These are phyloP conservation scores for Hemaris fuciformis DNA, from an alignment of 2,888 invertebrate genomes.

Conservation along the genomic window DNA sequence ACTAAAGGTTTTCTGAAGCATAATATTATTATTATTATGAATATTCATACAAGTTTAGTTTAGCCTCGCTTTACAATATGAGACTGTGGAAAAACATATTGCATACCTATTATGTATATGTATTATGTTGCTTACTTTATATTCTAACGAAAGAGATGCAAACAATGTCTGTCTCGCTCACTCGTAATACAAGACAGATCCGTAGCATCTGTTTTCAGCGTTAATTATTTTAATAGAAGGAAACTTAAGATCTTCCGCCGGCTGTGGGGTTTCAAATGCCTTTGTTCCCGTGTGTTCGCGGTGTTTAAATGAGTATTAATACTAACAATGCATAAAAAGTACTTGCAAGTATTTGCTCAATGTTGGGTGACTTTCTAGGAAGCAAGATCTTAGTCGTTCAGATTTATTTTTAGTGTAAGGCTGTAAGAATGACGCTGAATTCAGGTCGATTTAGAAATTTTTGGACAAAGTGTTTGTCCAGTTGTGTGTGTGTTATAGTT, in stretches of 20 bases:
- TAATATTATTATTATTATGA: no score
- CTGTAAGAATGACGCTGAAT: no score
- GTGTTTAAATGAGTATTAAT: neutral
- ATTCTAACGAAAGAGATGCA: neutral
- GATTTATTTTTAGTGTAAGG: neutral
- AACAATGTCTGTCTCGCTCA: neutral
- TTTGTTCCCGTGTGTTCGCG: neutral
- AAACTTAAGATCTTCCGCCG: neutral
- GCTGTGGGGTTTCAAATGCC: neutral
- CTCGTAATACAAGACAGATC: neutral
- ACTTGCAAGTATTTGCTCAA: neutral
- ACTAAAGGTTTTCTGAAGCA: no score
- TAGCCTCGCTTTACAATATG: no score
- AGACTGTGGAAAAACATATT: no score
- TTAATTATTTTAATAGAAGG: conserved; percentile 8
- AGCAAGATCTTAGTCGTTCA: no score
- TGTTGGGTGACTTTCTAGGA: no score
- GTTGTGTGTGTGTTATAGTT: no score
- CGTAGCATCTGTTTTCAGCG: conserved; percentile 5
- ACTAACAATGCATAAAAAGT: neutral
- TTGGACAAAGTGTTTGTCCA: no score
- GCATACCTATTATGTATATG: no score
- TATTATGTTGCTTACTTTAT: neutral
- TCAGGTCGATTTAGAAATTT: no score
- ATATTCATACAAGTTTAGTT: no score